phyloP scores from a whole-genome alignment of 2,113 vertebrate species.

The Bujurquina vittata region DNA sequence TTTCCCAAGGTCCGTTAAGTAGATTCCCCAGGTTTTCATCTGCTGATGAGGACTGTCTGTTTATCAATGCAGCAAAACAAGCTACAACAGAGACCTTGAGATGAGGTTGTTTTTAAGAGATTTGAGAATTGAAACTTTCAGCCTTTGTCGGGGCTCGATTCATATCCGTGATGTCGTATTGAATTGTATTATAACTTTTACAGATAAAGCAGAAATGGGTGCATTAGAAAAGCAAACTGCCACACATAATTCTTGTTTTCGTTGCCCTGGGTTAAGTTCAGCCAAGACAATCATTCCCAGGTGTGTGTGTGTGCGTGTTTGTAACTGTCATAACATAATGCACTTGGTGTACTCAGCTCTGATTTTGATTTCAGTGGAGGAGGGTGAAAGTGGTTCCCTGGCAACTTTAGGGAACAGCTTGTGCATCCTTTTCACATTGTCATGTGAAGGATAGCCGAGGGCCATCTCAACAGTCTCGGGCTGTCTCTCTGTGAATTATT shows the following conservation, averaged over 20 bases:
- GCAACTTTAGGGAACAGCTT: conserved; percentile 68
- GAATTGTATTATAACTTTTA: background rate
- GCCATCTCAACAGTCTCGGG: conserved; percentile 54
- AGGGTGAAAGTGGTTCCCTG: conserved; percentile 47
- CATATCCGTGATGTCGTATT: background rate
- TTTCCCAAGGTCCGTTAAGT: background rate
- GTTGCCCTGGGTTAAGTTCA: background rate
- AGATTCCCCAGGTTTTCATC: background rate
- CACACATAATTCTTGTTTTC: background rate
- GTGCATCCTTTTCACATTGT: conserved; percentile 68
- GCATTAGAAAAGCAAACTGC: background rate
- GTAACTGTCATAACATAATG: conserved; percentile 27
- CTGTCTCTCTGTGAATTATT: conserved; percentile 76
- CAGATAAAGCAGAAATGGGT: background rate
- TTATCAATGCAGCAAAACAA: background rate
- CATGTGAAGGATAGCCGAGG: conserved; percentile 62
- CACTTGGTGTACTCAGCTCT: conserved; percentile 1
- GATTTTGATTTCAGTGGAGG: conserved; percentile 38
- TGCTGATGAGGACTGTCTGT: background rate
- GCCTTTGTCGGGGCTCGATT: background rate
- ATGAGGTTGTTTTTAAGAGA: background rate
- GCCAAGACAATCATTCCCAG: background rate
- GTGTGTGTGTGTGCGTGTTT: conserved; percentile 14
- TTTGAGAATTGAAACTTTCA: background rate
- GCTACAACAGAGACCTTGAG: background rate